Evolutionary conservation across 1,140 invertebrate genomes (phyloP), one percentile per base, ranked within the genome.

Genomic region (Pygmarrhopalites habei): DNA sequence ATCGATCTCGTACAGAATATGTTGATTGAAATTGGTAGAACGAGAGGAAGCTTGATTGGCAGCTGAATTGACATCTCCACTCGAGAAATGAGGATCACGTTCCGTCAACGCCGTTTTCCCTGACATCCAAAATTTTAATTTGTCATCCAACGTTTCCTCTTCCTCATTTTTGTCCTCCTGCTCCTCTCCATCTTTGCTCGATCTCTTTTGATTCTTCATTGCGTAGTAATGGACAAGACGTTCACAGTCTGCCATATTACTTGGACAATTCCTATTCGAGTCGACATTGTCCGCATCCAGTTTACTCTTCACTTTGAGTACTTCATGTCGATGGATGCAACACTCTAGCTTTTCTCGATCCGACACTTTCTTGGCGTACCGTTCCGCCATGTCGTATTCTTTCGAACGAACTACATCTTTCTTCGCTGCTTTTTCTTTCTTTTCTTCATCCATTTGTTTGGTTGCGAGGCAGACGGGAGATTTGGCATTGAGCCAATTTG

Each of bases 11-110:
- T 52, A 52, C 19, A 28, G 7, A 26, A 25, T 14, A n/a, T 52
- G 49, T 10, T 5, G 23, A 26, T 52, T 52, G n/a, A 28, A 52
- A 26, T 52, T 52, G 4, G 5, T 19, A 5, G 44, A n/a, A 2
- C 23, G 25, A 29, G 4, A 7, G 5, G 14, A 3, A 12, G 23
- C 5, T 14, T 25, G 7, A 10, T 28, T 3, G 10, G n/a, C 2
- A 5, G 49, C 46, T 7, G 46, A 49, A 21, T 49, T 23, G 4
- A 15, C 19, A 3, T 26, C 19, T 17, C 28, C 49, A 26, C n/a
- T 29, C 21, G 23, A 26, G n/a, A 52, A 52, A 28, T 52, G 49
- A 52, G 25, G 49, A 52, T 52, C 49, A 26, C 25, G 2, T 29
- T 52, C 25, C 7, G 7, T n/a, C 4, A 52, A 5, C 5, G 28